Base-by-base conservation (phyloP, 2,888 invertebrate genomes). In the Dryobotodes eremita region DNA sequence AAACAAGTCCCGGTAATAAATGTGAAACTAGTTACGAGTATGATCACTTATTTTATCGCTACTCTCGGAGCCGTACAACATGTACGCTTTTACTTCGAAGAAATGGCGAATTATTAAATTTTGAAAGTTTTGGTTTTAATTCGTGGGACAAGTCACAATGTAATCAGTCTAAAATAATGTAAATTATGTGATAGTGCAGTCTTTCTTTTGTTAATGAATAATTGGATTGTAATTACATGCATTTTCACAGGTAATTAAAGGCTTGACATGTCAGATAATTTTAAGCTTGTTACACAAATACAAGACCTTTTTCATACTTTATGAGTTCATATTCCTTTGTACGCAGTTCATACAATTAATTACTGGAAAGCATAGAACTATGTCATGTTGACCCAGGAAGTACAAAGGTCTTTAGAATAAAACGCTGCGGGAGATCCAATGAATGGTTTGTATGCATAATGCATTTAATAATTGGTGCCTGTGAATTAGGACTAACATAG, bases 51-150 rank as follows among this genome's bases (percentile, higher is more conserved):
- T 55, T 73, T 64, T 55, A 78, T 79, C 72, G 59, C 79, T 73
- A 46, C 46, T 79, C 65, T 74, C 42, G 17, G 48, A 83, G 75
- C 64, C 71, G 13, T 13, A 48, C 42, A 66, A 31, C 42, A 69
- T 36, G 65, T 26, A 55, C 48, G 61, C 79, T 86, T 83, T 84
- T 83, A 76, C 84, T 75, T 55, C 20, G 46, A 86, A 76, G 55
- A 85, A 83, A 84, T 84, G 17, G 72, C 36, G 42, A 68, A 76
- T 82, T 80, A 77, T 79, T 83, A 71, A 53, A 80, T 53, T 46
- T 82, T 42, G 88, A 87, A 87, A 88, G 87, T 79, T 82, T 82
- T 70, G 50, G 31, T 82, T 86, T 55, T 61, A 77, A 83, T 80
- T 81, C 84, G 87, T 87, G 88, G 59, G 87, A 89, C 82, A 81